phyloP scores from a whole-genome alignment of 2,797 vertebrate genomes.

The Chromobotia macracanthus region DNA sequence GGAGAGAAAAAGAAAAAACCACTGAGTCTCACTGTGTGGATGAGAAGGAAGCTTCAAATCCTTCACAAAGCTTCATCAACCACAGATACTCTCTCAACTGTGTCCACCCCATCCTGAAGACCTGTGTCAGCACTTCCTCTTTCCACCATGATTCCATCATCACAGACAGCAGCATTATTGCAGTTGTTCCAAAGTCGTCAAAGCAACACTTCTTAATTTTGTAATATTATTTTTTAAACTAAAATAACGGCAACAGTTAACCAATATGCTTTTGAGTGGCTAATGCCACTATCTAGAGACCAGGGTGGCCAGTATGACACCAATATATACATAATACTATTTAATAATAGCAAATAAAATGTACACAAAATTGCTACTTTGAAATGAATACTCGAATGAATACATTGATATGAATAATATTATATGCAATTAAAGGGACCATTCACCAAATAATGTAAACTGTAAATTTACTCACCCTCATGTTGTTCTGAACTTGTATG shows the following conservation, averaged over 20 bases:
- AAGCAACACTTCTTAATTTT: not conserved
- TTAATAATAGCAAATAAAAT: too few relatives aligned
- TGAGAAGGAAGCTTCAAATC: not conserved
- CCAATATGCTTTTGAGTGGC: too few relatives aligned
- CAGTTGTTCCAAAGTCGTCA: not conserved
- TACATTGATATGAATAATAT: too few relatives aligned
- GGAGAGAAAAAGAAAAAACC: not conserved
- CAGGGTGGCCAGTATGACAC: too few relatives aligned
- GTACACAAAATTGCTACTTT: too few relatives aligned
- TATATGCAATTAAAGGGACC: too few relatives aligned
- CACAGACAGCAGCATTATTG: not conserved
- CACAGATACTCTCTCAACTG: not conserved
- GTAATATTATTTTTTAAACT: not conserved
- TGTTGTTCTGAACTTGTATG: too few relatives aligned
- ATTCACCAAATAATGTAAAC: too few relatives aligned
- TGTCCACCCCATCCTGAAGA: not conserved
- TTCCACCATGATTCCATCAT: not conserved
- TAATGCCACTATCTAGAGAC: too few relatives aligned
- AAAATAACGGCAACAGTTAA: not conserved
- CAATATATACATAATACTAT: too few relatives aligned
- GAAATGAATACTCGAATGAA: too few relatives aligned
- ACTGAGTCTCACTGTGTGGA: not conserved
- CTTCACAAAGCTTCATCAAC: not conserved
- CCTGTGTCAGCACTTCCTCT: not conserved
- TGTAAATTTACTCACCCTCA: too few relatives aligned